Evolutionary conservation across 2,888 invertebrate species (phyloP).

Genomic region (Thecocarcelia acutangulata): DNA sequence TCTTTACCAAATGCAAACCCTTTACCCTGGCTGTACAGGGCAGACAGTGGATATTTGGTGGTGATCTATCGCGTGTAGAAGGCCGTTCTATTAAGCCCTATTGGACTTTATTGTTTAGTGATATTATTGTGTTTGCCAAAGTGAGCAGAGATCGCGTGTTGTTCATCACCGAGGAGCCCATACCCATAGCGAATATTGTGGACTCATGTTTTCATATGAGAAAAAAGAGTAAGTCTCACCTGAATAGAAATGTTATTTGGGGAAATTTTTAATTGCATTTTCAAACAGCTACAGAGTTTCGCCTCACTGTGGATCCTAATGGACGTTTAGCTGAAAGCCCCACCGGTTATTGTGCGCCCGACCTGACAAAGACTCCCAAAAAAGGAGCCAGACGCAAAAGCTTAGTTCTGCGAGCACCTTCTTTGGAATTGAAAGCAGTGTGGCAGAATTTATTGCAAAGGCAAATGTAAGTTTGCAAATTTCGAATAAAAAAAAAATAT

Average conservation of each 20-base stretch:
- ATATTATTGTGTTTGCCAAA: slow-evolving; percentile 91
- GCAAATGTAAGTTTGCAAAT: slow-evolving; percentile 87
- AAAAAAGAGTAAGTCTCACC: slow-evolving; percentile 86
- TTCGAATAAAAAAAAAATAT: not conserved
- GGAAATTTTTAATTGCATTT: not conserved
- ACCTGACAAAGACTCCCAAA: slow-evolving; percentile 84
- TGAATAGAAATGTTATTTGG: slow-evolving; percentile 81
- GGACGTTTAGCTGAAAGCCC: slow-evolving; percentile 86
- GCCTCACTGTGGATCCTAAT: slow-evolving; percentile 87
- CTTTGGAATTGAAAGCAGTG: slow-evolving; percentile 91
- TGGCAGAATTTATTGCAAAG: slow-evolving; percentile 94
- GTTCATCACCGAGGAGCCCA: slow-evolving; percentile 93
- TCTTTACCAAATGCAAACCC: slow-evolving; percentile 95
- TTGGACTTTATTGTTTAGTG: slow-evolving; percentile 92
- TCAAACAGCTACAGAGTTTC: slow-evolving; percentile 90
- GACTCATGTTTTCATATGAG: slow-evolving; percentile 93
- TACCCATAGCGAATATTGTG: slow-evolving; percentile 88
- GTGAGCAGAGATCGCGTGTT: slow-evolving; percentile 92
- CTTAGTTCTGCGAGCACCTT: slow-evolving; percentile 89
- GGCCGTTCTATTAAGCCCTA: slow-evolving; percentile 90
- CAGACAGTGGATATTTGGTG: slow-evolving; percentile 94
- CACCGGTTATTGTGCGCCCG: slow-evolving; percentile 88
- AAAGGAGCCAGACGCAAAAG: slow-evolving; percentile 86
- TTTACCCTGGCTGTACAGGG: slow-evolving; percentile 92
- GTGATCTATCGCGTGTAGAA: slow-evolving; percentile 91